phyloP scores from a whole-genome alignment of 2,113 vertebrate species.

The Lophius piscatorius region DNA sequence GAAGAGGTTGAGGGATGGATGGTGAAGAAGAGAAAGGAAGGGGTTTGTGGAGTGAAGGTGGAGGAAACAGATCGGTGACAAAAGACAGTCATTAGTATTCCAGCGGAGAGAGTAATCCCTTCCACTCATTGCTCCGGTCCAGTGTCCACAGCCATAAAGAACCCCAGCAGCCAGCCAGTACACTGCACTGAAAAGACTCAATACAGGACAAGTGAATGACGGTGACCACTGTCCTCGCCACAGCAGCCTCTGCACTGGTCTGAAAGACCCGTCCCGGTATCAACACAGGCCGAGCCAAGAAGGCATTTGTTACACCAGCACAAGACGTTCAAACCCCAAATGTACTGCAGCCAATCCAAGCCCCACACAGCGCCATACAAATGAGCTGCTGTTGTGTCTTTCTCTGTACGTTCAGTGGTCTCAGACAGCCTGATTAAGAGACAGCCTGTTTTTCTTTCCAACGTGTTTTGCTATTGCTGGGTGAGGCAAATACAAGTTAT shows the following conservation, averaged over 20 bases:
- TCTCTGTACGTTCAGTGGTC: not conserved
- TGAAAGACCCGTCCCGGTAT: conserved; percentile 44
- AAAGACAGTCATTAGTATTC: conserved; percentile 77
- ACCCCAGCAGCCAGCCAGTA: conserved; percentile 36
- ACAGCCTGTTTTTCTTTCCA: not conserved
- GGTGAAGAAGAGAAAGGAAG: conserved; percentile 25
- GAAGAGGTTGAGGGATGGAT: conserved; percentile 25
- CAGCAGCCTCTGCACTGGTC: conserved; percentile 26
- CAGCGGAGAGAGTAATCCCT: conserved; percentile 58
- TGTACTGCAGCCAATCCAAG: conserved; percentile 12
- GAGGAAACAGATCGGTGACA: conserved; percentile 58
- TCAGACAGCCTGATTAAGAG: not conserved
- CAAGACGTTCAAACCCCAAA: conserved; percentile 7
- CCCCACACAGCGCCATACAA: not conserved
- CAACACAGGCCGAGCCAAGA: conserved; percentile 40
- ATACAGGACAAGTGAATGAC: conserved; percentile 44
- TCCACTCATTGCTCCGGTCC: conserved; percentile 46
- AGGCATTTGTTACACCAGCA: conserved; percentile 43
- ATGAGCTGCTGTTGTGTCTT: conserved; percentile 28
- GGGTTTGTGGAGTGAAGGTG: conserved; percentile 36
- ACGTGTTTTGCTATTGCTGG: not conserved
- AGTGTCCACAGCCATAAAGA: conserved; percentile 47
- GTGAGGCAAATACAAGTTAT: no score
- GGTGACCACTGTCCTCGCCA: conserved; percentile 34
- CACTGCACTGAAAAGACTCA: conserved; percentile 49